Conservation (phyloP, 1,140 invertebrate genomes). For the Bombus pascuorum region DNA sequence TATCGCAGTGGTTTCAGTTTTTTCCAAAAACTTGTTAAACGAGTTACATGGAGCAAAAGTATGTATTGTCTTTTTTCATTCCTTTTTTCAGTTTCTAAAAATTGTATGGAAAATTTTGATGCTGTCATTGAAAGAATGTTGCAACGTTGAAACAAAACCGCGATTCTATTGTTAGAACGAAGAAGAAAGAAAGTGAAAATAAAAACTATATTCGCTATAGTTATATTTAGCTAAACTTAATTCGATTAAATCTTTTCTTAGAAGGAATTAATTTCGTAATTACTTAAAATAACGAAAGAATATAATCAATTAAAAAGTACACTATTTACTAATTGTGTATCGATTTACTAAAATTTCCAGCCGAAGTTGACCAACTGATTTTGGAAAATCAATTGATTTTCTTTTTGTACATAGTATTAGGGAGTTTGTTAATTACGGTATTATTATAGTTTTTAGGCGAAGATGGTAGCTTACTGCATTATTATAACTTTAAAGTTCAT, state of each 20-base stretch:
- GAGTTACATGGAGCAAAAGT: neutral
- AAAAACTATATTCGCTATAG: neutral
- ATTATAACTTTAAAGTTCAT: neutral
- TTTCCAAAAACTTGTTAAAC: neutral
- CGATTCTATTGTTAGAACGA: no score
- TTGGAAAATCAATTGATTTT: neutral
- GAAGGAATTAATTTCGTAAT: neutral
- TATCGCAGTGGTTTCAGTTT: neutral
- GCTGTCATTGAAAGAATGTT: no score
- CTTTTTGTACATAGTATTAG: neutral
- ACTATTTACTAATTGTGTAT: neutral
- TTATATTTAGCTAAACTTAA: neutral
- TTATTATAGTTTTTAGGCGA: neutral
- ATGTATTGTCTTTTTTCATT: no score
- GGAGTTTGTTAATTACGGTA: neutral
- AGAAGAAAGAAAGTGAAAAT: no score
- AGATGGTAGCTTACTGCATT: neutral
- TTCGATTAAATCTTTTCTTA: neutral
- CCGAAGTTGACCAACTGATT: no score
- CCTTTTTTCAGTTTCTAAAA: no score
- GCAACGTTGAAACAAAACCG: no score
- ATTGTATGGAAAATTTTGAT: no score
- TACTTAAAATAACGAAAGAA: neutral
- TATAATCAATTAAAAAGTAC: neutral
- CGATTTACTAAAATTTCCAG: neutral